These are phyloP conservation scores for Dolichoris vasculosae DNA, from an alignment of 1,140 invertebrate genomes.

Conservation along the genomic window DNA sequence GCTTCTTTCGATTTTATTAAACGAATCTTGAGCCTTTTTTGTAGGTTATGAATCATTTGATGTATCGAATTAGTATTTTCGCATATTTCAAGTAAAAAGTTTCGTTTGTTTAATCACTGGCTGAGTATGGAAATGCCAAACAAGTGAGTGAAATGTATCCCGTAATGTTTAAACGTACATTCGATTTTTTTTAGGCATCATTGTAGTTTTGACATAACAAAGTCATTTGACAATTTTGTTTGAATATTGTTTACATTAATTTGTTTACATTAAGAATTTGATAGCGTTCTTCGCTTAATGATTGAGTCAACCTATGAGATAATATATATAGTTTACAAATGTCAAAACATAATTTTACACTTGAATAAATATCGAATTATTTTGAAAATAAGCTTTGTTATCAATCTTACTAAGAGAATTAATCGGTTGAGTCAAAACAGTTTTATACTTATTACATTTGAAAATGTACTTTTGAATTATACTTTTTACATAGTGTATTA, in stretches of 20 bases:
- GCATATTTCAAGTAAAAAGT: background rate
- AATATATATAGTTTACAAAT: background rate
- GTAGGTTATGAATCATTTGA: slow-evolving; percentile 55
- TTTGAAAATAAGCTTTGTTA: slow-evolving; percentile 9
- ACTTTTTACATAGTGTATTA: no score
- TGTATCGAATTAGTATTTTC: slow-evolving; percentile 9
- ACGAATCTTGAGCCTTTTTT: slow-evolving; percentile 31
- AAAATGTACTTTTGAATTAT: no score
- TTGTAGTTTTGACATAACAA: slow-evolving; percentile 4
- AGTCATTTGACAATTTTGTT: background rate
- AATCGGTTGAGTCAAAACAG: background rate
- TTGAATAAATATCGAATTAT: background rate
- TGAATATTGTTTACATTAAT: background rate
- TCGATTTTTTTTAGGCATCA: background rate
- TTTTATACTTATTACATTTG: background rate
- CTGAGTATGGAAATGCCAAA: background rate
- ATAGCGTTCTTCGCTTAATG: background rate
- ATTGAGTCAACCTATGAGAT: background rate
- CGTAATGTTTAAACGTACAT: background rate
- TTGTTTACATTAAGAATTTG: background rate
- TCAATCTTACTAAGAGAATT: background rate
- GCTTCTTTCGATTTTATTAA: background rate
- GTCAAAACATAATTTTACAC: background rate
- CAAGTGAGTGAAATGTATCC: background rate
- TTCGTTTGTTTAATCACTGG: background rate